A percentile compares a stretch with the other conserved stretches of the same genome.
Conservation (phyloP, 2,113 vertebrate species). For the Mormoops blainvillei region DNA sequence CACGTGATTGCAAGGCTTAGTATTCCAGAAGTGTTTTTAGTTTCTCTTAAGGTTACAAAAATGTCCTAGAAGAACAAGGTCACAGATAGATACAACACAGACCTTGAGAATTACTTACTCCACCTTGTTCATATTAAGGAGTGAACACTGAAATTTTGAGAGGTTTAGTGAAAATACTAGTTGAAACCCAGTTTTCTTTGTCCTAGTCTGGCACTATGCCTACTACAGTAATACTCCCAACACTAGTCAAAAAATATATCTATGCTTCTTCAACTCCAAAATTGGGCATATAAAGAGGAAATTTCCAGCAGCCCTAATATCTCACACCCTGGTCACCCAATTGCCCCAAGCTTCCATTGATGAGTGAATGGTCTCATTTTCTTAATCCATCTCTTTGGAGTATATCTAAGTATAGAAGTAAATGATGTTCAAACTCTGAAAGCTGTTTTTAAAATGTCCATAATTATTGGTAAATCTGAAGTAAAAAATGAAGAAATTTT, state of each 20-base stretch:
- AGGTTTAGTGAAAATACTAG: background rate
- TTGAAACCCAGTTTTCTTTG: background rate
- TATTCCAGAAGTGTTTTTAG: background rate
- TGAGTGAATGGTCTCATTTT: background rate
- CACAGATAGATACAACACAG: background rate
- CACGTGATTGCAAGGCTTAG: background rate
- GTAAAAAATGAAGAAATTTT: constrained; percentile 34
- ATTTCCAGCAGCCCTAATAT: background rate
- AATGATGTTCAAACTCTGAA: constrained; percentile 18
- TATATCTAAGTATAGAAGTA: background rate
- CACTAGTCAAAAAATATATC: background rate
- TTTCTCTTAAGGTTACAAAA: background rate
- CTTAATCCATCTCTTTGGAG: constrained; percentile 3
- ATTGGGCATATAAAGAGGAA: background rate
- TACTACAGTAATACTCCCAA: background rate
- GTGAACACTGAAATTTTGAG: background rate
- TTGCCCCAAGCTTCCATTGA: background rate
- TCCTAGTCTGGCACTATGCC: background rate
- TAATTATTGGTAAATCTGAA: constrained; percentile 48
- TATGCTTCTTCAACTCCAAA: background rate
- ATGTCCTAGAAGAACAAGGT: background rate
- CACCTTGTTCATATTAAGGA: background rate
- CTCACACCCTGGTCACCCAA: background rate
- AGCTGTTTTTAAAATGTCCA: constrained; percentile 40
- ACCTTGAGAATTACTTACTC: background rate